These are phyloP conservation scores for Tamandua tetradactyla DNA, from an alignment of 2,797 vertebrate species.

Conservation along the genomic window DNA sequence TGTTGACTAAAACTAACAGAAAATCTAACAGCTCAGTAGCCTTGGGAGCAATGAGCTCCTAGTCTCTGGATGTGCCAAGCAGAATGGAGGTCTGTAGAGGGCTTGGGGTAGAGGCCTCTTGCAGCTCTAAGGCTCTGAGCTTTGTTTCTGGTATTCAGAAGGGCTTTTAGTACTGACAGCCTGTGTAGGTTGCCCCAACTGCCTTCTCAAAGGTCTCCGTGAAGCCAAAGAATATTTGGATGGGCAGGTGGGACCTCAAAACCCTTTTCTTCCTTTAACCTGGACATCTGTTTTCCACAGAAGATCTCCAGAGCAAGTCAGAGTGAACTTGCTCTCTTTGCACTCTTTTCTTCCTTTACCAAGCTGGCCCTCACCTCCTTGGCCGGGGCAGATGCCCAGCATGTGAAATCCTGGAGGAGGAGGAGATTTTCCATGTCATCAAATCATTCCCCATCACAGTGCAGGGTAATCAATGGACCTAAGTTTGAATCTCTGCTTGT, in stretches of 20 bases:
- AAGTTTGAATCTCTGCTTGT: background rate
- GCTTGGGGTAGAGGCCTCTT: fast-evolving
- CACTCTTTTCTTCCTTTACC: background rate
- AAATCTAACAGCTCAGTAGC: background rate
- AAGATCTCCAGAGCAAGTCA: background rate
- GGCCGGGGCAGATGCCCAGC: background rate
- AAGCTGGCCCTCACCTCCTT: background rate
- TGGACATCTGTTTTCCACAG: background rate
- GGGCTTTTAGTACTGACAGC: background rate
- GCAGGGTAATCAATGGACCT: fast-evolving
- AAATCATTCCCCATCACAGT: background rate
- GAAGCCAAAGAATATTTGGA: background rate
- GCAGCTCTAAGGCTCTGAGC: background rate
- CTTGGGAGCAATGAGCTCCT: background rate
- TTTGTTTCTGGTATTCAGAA: background rate
- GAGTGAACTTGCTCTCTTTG: background rate
- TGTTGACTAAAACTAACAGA: background rate
- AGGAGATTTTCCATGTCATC: background rate
- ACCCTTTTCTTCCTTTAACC: background rate
- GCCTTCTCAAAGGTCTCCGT: background rate
- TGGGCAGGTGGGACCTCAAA: background rate
- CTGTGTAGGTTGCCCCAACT: background rate
- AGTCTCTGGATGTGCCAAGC: background rate
- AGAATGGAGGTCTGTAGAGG: fast-evolving
- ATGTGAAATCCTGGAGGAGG: background rate